Evolutionary conservation across 2,888 invertebrate species (phyloP).

Genomic region (Malthinus flaveolus): DNA sequence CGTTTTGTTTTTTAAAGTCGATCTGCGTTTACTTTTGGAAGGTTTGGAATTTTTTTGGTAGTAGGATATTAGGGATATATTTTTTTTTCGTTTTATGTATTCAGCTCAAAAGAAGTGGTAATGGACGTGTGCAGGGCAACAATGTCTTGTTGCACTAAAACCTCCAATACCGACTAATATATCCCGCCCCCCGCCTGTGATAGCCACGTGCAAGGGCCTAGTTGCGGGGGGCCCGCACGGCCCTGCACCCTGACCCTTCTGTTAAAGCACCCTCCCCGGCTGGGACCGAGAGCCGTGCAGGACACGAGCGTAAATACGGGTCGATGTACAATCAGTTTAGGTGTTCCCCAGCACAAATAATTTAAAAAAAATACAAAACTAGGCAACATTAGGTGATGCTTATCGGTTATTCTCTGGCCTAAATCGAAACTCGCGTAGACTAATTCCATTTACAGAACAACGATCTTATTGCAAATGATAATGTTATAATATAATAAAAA

Average conservation of each 20-base stretch:
- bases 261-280: conserved; percentile 27
- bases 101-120: conserved; percentile 33
- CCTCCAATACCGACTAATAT: conserved; percentile 21
- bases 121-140: conserved; percentile 36
- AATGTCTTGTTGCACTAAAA: conserved; percentile 28
- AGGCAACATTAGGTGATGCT: conserved; percentile 43
- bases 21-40: too few species aligned
- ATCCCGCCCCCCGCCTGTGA: conserved; percentile 36
- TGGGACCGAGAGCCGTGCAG: conserved; percentile 30
- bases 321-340: conserved; percentile 38
- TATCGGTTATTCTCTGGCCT: conserved; percentile 52
- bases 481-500: conserved; percentile 38
- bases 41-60: too few species aligned
- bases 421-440: conserved; percentile 56
- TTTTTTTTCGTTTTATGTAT: too few species aligned
- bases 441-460: conserved; percentile 57
- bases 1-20: background rate
- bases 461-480: conserved; percentile 54
- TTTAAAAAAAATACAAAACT: conserved; percentile 14
- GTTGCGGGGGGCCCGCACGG: conserved; percentile 34
- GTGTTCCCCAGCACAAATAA: conserved; percentile 44
- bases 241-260: conserved; percentile 30
- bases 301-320: conserved; percentile 30
- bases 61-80: too few species aligned
- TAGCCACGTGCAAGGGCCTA: conserved; percentile 32